Conservation (phyloP, 2,888 invertebrate species). For the Drymonia ruficornis region DNA sequence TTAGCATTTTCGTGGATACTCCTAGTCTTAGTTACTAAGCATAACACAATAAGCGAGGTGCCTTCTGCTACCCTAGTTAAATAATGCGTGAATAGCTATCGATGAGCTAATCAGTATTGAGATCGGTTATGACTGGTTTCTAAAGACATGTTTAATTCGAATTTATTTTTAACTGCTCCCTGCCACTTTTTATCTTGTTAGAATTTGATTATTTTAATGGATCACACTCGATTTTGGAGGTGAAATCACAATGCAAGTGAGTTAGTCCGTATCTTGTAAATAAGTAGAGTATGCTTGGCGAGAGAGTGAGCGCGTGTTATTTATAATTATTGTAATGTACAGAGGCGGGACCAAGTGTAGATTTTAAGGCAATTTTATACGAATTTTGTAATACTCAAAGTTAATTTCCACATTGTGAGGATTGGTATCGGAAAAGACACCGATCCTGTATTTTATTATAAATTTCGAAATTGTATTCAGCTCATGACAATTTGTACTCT, state of each 20-base stretch:
- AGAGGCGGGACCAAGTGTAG: conserved; percentile 27
- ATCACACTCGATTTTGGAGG: neutral
- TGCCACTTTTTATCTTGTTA: neutral
- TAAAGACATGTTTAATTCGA: neutral
- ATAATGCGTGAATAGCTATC: neutral
- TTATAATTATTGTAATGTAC: conserved; percentile 11
- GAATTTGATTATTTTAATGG: neutral
- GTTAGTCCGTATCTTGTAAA: neutral
- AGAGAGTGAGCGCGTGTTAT: conserved; percentile 7
- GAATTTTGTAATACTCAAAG: conserved; percentile 38
- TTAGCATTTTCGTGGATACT: neutral
- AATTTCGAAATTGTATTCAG: conserved; percentile 20
- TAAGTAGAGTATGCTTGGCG: neutral
- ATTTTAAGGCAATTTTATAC: conserved; percentile 23
- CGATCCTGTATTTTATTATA: conserved; percentile 29
- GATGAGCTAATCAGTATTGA: conserved; percentile 1
- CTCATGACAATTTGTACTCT: conserved; percentile 34
- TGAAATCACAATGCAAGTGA: neutral
- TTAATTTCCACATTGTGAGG: conserved; percentile 25
- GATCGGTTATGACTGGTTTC: neutral
- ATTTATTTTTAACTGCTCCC: neutral
- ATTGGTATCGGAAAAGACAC: conserved; percentile 25
- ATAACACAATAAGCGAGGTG: neutral
- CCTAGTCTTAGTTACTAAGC: conserved; percentile 5
- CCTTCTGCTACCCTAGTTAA: neutral